phyloP scores from a whole-genome alignment of 2,888 invertebrate genomes.

The Opisthograptis luteolata region DNA sequence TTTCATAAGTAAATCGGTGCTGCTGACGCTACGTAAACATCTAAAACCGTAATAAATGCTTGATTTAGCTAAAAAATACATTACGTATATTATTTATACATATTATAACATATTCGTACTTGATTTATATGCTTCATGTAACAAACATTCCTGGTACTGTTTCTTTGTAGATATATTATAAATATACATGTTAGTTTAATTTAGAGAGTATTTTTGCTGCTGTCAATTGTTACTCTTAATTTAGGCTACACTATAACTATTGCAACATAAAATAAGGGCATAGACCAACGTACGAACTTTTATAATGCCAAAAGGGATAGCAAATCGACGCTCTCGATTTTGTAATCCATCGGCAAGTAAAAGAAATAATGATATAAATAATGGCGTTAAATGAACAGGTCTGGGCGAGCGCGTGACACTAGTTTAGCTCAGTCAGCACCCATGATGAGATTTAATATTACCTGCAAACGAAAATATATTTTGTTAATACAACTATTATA shows the following conservation, averaged over 20 bases:
- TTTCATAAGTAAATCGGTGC: conserved; percentile 71
- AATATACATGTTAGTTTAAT: conserved; percentile 36
- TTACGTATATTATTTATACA: conserved; percentile 31
- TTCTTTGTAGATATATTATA: conserved; percentile 48
- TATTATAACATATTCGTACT: conserved; percentile 35
- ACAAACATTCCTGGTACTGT: conserved; percentile 51
- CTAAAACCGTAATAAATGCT: conserved; percentile 70
- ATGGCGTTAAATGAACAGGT: conserved; percentile 51
- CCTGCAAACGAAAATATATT: conserved; percentile 37
- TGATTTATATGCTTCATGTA: conserved; percentile 39
- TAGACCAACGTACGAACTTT: neutral
- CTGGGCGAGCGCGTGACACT: conserved; percentile 45
- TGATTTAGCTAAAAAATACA: conserved; percentile 48
- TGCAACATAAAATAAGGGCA: conserved; percentile 11
- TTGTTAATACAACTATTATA: no score
- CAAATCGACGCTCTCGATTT: neutral
- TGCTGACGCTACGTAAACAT: conserved; percentile 53
- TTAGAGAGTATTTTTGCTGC: conserved; percentile 47
- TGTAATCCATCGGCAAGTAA: conserved; percentile 18
- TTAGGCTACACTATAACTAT: conserved; percentile 50
- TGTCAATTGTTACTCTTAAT: conserved; percentile 56
- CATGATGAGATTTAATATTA: conserved; percentile 50
- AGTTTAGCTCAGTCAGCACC: conserved; percentile 64
- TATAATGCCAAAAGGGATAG: neutral
- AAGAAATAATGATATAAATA: conserved; percentile 73